phyloP scores from a whole-genome alignment of 35 echinoderm and acorn worm species.

The Strongylocentrotus purpuratus region DNA sequence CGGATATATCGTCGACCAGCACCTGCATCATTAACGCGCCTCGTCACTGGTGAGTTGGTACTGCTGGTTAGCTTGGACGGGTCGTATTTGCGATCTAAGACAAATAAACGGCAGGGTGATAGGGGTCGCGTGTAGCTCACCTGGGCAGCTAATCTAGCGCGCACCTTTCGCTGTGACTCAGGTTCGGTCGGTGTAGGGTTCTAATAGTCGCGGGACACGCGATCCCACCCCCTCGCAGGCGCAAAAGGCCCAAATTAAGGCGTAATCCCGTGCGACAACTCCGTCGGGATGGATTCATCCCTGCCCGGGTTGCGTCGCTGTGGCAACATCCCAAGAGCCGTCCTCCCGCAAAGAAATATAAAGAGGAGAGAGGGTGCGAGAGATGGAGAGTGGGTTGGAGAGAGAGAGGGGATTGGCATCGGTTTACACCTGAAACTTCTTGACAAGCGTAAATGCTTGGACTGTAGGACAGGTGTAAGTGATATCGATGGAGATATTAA shows the following conservation, averaged over 20 bases:
- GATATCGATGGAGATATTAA: constrained; percentile 42
- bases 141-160: constrained; percentile 22
- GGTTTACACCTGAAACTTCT: constrained; percentile 39
- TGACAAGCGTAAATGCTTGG: constrained; percentile 29
- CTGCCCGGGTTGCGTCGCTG: neutral
- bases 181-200: constrained; percentile 20
- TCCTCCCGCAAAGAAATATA: neutral
- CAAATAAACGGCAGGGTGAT: neutral
- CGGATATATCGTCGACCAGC: neutral
- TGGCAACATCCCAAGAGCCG: neutral
- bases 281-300: neutral
- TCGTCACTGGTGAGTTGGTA: neutral
- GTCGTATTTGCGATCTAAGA: neutral
- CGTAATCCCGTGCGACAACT: constrained; percentile 35
- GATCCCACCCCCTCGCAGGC: constrained; percentile 20
- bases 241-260: constrained; percentile 34
- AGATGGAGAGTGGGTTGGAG: neutral
- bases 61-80: neutral
- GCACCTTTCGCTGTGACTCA: constrained; percentile 30
- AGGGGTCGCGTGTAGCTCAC: neutral
- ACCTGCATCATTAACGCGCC: neutral
- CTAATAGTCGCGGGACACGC: constrained; percentile 31
- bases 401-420: neutral
- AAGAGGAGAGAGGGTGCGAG: neutral
- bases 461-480: neutral